phyloP scores from a whole-genome alignment of 2,113 vertebrate genomes.

The Polyodon spathula region DNA sequence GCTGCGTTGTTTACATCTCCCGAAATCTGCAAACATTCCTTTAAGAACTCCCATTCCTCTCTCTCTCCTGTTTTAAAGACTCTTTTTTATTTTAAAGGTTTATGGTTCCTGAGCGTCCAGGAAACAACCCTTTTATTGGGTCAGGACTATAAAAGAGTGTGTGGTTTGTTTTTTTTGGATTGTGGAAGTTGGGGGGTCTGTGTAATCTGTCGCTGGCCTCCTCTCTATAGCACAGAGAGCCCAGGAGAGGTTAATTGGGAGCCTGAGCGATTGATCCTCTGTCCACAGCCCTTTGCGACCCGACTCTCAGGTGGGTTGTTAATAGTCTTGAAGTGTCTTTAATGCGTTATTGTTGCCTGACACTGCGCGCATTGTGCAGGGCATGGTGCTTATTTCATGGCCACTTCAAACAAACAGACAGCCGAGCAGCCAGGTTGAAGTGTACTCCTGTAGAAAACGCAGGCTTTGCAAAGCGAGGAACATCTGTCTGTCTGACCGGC shows the following conservation, averaged over 20 bases:
- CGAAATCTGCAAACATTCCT: constrained; percentile 33
- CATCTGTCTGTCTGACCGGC: too few species aligned
- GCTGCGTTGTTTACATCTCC: constrained; percentile 8
- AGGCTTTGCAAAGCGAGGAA: too few species aligned
- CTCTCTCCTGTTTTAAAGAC: constrained; percentile 52
- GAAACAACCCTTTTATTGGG: constrained; percentile 81
- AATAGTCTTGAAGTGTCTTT: too few species aligned
- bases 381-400: too few species aligned
- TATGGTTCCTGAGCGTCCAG: constrained; percentile 86
- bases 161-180: constrained; percentile 45
- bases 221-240: constrained; percentile 67
- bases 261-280: constrained; percentile 75
- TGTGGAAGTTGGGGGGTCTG: constrained; percentile 53
- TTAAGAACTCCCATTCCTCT: constrained; percentile 54
- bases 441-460: too few species aligned
- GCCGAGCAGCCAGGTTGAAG: too few species aligned
- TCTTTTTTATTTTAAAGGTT: constrained; percentile 67
- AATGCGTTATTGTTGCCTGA: too few species aligned
- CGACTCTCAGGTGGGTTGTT: too few species aligned
- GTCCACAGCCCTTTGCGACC: too few species aligned
- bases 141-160: constrained; percentile 85
- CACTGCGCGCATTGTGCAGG: too few species aligned
- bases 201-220: constrained; percentile 62
- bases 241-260: constrained; percentile 76
- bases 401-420: too few species aligned